phyloP scores from a whole-genome alignment of 2,113 vertebrate genomes.

The Todiramphus saurophagus region DNA sequence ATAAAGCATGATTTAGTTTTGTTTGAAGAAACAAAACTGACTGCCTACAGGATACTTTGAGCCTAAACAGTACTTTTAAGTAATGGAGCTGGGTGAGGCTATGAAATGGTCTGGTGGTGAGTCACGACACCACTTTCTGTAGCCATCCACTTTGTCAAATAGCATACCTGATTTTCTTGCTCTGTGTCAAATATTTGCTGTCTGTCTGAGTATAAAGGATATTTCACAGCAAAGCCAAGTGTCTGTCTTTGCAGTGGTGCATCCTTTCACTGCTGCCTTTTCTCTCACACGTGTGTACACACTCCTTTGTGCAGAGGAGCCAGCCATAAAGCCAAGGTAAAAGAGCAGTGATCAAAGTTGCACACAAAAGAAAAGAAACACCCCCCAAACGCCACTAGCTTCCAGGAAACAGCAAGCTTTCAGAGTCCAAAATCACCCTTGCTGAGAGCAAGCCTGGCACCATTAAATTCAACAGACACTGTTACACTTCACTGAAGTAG shows the following conservation, averaged over 20 bases:
- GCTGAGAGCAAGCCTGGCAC: neutral
- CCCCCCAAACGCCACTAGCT: neutral
- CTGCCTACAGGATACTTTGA: neutral
- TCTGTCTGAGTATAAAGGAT: constrained; percentile 67
- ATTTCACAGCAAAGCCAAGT: constrained; percentile 5
- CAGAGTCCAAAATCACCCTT: neutral
- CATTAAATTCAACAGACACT: neutral
- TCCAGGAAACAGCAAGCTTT: constrained; percentile 9
- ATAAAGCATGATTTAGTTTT: constrained; percentile 4
- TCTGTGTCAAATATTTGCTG: constrained; percentile 74
- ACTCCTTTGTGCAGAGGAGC: neutral
- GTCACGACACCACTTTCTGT: neutral
- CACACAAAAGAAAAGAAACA: neutral
- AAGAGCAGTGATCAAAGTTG: neutral
- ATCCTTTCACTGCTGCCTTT: neutral
- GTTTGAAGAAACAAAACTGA: constrained; percentile 10
- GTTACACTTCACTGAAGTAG: neutral
- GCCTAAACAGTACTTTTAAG: neutral
- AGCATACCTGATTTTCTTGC: constrained; percentile 45
- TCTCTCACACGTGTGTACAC: neutral
- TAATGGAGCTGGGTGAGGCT: neutral
- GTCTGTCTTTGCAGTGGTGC: neutral
- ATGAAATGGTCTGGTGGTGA: neutral
- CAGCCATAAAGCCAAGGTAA: neutral
- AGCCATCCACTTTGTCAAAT: neutral